phyloP scores from a whole-genome alignment of 1,140 invertebrate species.

The Acromyrmex charruanus region DNA sequence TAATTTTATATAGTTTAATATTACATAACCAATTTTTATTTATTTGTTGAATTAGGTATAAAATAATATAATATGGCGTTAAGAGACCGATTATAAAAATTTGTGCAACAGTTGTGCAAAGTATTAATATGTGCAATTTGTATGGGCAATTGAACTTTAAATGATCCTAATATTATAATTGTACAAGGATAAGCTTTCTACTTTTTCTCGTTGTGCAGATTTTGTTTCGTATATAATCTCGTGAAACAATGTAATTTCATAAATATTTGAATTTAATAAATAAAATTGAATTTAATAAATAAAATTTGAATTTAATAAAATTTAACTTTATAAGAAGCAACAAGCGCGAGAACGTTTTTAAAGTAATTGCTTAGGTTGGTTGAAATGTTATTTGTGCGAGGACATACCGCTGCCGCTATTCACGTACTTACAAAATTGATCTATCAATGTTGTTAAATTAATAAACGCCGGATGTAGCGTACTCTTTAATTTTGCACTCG shows the following conservation, averaged over 20 bases:
- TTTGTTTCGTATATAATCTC: too few species aligned
- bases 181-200: not conserved
- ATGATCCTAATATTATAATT: not conserved
- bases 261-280: not conserved
- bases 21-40: too few species aligned
- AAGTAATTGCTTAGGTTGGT: too few species aligned
- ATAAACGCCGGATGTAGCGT: not conserved
- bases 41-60: too few species aligned
- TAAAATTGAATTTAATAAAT: too few species aligned
- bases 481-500: conserved; percentile 27
- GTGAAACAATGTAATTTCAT: not conserved
- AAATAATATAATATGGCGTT: too few species aligned
- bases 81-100: too few species aligned
- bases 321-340: not conserved
- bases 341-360: too few species aligned
- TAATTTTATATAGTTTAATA: too few species aligned
- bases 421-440: not conserved
- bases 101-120: too few species aligned
- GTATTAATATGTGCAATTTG: not conserved
- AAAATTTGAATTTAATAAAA: not conserved
- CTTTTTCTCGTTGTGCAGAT: not conserved
- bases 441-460: conserved; percentile 28
- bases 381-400: not conserved
- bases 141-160: not conserved
- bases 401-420: not conserved